Conservation (phyloP, 1,140 invertebrate genomes). For the Arctopsyche grandis region DNA sequence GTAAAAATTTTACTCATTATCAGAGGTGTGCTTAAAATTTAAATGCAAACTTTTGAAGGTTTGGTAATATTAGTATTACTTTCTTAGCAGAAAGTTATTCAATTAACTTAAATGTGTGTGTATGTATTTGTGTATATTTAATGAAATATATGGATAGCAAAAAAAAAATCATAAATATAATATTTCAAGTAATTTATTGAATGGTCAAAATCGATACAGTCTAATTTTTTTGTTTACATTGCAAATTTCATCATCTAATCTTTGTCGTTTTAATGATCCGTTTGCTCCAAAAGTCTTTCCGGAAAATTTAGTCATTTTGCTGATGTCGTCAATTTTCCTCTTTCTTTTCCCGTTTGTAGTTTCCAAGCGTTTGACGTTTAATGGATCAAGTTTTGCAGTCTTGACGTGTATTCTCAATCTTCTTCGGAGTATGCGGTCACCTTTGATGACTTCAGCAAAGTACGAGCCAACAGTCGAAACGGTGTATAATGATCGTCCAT, state of each 20-base stretch:
- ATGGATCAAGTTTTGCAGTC: conserved; percentile 15
- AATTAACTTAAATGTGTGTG: no score
- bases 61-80: no score
- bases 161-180: no score
- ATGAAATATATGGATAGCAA: no score
- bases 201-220: not conserved
- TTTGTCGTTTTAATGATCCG: not conserved
- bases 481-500: conserved; percentile 10
- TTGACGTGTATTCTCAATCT: not conserved
- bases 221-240: not conserved
- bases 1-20: no score
- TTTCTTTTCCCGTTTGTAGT: not conserved
- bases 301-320: not conserved
- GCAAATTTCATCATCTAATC: not conserved
- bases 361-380: conserved; percentile 1
- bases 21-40: no score
- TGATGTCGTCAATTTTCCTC: not conserved
- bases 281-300: not conserved
- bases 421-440: not conserved
- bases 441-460: conserved; percentile 16
- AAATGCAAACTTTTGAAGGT: no score
- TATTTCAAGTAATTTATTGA: not conserved
- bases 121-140: no score
- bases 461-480: conserved; percentile 2
- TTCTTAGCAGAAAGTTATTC: no score